These are phyloP conservation scores for Heptranchias perlo DNA, from an alignment of 2,113 vertebrate species.

Conservation along the genomic window DNA sequence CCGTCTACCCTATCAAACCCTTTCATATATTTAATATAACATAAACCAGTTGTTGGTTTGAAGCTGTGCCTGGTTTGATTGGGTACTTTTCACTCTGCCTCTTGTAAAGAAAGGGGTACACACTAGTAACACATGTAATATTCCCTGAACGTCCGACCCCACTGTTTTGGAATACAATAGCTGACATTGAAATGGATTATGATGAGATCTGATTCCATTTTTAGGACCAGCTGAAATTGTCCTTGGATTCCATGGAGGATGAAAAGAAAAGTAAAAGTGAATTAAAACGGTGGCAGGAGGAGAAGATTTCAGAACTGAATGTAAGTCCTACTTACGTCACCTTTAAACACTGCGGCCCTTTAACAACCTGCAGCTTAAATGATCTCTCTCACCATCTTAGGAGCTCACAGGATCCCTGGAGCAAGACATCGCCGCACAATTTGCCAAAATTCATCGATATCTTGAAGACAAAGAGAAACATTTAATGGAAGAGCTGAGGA, in stretches of 20 bases:
- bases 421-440: background rate
- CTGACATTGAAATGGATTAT: background rate
- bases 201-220: background rate
- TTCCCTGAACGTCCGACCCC: too few relatives aligned
- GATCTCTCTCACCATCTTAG: background rate
- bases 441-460: background rate
- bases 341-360: background rate
- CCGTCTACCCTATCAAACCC: too few relatives aligned
- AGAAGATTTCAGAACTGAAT: background rate
- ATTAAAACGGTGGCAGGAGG: background rate
- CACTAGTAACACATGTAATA: too few relatives aligned
- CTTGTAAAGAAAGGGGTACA: too few relatives aligned
- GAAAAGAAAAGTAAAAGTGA: background rate
- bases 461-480: conserved; percentile 5
- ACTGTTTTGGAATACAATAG: background rate
- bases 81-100: too few relatives aligned
- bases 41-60: too few relatives aligned
- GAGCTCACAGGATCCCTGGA: background rate
- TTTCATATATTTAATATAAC: too few relatives aligned
- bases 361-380: background rate
- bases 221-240: background rate
- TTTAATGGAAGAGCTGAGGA: background rate
- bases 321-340: background rate
- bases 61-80: too few relatives aligned
- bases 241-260: background rate